Conservation (phyloP, 1,140 invertebrate genomes). For the Theocolax elegans region DNA sequence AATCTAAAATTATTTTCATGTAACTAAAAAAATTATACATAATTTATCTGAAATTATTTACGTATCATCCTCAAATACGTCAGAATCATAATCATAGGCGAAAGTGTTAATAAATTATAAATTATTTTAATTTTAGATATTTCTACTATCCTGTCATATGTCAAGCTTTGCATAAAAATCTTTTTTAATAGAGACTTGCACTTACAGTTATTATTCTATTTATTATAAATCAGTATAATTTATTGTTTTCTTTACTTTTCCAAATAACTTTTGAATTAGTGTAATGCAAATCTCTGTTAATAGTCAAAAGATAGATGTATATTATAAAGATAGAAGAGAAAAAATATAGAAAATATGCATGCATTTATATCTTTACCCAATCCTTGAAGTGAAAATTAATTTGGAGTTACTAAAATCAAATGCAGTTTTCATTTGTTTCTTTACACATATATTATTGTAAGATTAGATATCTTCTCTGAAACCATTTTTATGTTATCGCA, state of each 20-base stretch:
- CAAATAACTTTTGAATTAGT: neutral
- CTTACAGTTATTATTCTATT: neutral
- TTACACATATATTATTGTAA: slow-evolving; percentile 16
- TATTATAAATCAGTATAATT: neutral
- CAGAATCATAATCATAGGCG: too few relatives aligned
- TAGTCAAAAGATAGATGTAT: too few relatives aligned
- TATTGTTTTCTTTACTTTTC: neutral
- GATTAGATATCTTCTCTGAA: slow-evolving; percentile 14
- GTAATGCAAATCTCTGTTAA: neutral
- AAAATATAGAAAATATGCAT: slow-evolving; percentile 24
- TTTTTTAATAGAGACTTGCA: slow-evolving; percentile 3
- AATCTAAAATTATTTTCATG: slow-evolving; percentile 10
- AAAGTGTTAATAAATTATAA: too few relatives aligned
- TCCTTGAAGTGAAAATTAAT: slow-evolving; percentile 27
- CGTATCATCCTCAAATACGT: too few relatives aligned
- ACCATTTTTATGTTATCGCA: slow-evolving; percentile 16
- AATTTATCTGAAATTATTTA: too few relatives aligned
- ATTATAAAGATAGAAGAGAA: slow-evolving; percentile 4
- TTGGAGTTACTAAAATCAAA: slow-evolving; percentile 25
- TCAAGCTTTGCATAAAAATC: slow-evolving; percentile 3
- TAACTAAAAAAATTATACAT: neutral
- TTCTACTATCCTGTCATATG: neutral
- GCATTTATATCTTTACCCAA: slow-evolving; percentile 36
- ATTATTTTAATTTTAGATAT: slow-evolving; percentile 17
- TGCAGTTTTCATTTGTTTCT: slow-evolving; percentile 24